These are phyloP conservation scores for Pemphigus obesinymphae DNA, from an alignment of 1,140 invertebrate genomes.

Conservation along the genomic window DNA sequence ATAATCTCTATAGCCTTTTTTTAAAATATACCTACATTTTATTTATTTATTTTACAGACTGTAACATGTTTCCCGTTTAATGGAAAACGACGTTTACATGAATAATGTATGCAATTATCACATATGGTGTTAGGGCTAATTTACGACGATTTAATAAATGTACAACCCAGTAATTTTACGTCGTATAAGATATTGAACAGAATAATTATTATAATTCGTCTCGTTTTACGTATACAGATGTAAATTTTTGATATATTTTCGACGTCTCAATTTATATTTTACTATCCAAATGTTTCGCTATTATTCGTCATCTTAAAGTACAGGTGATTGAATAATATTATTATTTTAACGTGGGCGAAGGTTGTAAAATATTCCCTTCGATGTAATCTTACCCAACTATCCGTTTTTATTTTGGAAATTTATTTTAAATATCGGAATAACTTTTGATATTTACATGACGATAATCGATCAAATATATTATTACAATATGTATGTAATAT, in stretches of 20 bases:
- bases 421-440: not conserved
- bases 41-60: not conserved
- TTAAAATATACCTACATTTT: not conserved
- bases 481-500: too few relatives aligned
- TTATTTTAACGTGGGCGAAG: not conserved
- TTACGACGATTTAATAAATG: conserved; percentile 5
- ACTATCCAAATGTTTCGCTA: too few relatives aligned
- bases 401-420: too few relatives aligned
- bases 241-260: not conserved
- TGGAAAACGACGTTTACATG: not conserved
- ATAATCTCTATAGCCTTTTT: too few relatives aligned
- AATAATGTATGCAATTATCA: conserved; percentile 22
- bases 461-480: too few relatives aligned
- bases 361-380: not conserved
- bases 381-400: too few relatives aligned
- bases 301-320: not conserved
- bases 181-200: not conserved
- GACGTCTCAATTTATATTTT: not conserved
- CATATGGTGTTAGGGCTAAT: not conserved
- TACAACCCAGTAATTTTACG: not conserved
- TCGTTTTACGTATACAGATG: not conserved
- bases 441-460: too few relatives aligned
- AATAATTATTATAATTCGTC: not conserved
- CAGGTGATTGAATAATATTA: not conserved
- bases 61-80: not conserved